phyloP scores from a whole-genome alignment of 2,113 vertebrate species.

The Syrrhaptes paradoxus region DNA sequence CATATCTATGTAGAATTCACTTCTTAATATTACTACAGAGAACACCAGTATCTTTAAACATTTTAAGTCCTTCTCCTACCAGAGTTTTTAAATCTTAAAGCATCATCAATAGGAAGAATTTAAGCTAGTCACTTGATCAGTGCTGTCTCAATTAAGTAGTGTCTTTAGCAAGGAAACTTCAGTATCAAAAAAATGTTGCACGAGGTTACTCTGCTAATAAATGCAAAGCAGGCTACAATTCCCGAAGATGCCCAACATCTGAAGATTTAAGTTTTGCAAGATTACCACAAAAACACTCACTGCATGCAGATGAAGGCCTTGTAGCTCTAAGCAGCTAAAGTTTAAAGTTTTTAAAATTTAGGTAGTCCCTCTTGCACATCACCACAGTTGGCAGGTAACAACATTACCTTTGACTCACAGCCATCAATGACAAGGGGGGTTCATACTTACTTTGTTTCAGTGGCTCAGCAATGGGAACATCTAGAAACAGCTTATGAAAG shows the following conservation, averaged over 20 bases:
- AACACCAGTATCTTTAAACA: not conserved
- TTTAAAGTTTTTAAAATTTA: not conserved
- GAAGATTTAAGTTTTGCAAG: not conserved
- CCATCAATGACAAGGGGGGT: not conserved
- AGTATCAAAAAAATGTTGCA: not conserved
- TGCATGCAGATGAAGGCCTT: not conserved
- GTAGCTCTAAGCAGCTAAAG: not conserved
- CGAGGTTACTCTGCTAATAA: not conserved
- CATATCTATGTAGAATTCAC: not conserved
- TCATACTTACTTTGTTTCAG: slow-evolving; percentile 90
- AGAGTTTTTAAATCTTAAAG: not conserved
- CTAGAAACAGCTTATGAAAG: slow-evolving; percentile 95
- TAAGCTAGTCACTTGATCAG: not conserved
- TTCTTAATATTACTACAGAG: not conserved
- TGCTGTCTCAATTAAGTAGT: not conserved
- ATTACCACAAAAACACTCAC: not conserved
- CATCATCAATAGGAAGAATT: not conserved
- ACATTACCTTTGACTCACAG: not conserved
- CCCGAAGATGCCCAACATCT: not conserved
- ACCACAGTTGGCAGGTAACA: not conserved
- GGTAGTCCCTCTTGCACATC: not conserved
- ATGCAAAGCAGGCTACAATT: not conserved
- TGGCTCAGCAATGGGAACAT: slow-evolving; percentile 87
- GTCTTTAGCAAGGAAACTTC: not conserved
- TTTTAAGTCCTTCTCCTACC: not conserved